phyloP scores from a whole-genome alignment of 2,888 invertebrate species.

The Stenichneumon culpator region DNA sequence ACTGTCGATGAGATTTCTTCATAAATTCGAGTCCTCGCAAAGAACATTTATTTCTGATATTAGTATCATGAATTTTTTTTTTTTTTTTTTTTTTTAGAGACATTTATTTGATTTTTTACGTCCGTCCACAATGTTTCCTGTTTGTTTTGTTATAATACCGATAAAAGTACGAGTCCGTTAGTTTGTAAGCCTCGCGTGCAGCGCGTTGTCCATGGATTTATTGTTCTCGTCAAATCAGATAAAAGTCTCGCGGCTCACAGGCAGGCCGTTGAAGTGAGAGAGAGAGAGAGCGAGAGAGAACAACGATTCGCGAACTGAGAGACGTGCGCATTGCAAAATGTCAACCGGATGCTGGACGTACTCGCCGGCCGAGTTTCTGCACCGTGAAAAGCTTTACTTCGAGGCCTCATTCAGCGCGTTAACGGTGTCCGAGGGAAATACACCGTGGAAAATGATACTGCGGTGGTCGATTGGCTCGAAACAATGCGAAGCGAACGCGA shows the following conservation, averaged over 20 bases:
- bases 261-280: background rate
- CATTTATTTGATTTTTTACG: background rate
- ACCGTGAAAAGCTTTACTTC: slow-evolving; percentile 33
- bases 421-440: background rate
- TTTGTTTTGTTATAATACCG: slow-evolving; percentile 24
- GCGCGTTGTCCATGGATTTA: slow-evolving; percentile 16
- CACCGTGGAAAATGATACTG: slow-evolving; percentile 57
- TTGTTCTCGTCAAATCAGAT: slow-evolving; percentile 63
- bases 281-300: background rate
- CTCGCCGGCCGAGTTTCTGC: slow-evolving; percentile 59
- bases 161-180: slow-evolving; percentile 6
- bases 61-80: too few species aligned
- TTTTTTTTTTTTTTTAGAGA: too few species aligned
- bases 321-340: slow-evolving; percentile 27
- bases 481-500: slow-evolving; percentile 25
- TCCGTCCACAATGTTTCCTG: background rate
- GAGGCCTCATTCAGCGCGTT: background rate
- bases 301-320: slow-evolving; percentile 32
- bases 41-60: background rate
- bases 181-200: slow-evolving; percentile 35
- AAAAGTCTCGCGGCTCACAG: slow-evolving; percentile 15
- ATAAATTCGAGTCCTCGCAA: background rate
- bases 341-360: slow-evolving; percentile 54
- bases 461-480: slow-evolving; percentile 38
- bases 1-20: background rate